Evolutionary conservation across 2,797 vertebrate genomes (phyloP).

Genomic region (Tokudaia muenninki): DNA sequence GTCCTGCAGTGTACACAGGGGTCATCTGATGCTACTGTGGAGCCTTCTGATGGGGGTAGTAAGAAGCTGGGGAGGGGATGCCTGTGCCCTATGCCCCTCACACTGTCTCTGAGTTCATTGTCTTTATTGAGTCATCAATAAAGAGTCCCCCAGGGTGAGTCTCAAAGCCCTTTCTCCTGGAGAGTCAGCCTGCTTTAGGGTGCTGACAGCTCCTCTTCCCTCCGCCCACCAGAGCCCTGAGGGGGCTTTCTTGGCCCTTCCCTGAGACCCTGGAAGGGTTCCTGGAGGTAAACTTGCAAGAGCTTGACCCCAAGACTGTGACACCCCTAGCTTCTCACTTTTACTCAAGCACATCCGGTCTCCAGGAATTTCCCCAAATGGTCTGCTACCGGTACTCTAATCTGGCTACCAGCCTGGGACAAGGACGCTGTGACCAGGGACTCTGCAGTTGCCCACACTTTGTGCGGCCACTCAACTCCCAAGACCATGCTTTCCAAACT

Average conservation of each 20-base stretch:
- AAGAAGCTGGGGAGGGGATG: not conserved
- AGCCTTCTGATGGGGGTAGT: accelerated
- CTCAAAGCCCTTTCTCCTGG: not conserved
- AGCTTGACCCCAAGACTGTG: not conserved
- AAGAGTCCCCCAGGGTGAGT: not conserved
- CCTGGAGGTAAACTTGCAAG: not conserved
- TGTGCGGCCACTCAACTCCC: not conserved
- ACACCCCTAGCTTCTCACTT: not conserved
- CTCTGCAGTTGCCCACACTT: not conserved
- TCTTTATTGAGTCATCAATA: not conserved
- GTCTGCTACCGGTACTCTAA: not conserved
- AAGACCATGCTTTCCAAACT: not conserved
- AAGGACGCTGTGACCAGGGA: not conserved
- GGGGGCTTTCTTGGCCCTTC: not conserved
- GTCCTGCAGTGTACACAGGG: not conserved
- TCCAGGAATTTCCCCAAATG: too few relatives aligned
- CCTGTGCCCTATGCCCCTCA: not conserved
- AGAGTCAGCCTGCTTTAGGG: not conserved
- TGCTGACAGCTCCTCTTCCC: not conserved
- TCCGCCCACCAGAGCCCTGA: not conserved
- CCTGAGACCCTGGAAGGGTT: not conserved
- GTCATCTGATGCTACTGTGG: not conserved
- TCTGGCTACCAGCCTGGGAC: not conserved
- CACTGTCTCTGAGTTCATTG: not conserved
- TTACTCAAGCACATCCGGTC: accelerated